phyloP scores from a whole-genome alignment of 2,113 vertebrate genomes.

The Hystrix cristata region DNA sequence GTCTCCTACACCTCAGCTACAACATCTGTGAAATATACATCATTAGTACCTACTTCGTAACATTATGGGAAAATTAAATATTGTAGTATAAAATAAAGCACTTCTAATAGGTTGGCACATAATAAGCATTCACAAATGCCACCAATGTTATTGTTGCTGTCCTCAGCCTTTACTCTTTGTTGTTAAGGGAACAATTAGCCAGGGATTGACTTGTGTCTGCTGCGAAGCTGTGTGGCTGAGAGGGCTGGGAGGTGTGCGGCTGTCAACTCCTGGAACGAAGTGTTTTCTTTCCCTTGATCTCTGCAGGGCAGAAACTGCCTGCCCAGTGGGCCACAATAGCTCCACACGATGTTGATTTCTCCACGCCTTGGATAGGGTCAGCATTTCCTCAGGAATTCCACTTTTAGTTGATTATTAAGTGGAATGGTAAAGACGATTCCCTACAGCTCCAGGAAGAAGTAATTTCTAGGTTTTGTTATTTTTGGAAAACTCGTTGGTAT shows the following conservation, averaged over 20 bases:
- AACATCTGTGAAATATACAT: neutral
- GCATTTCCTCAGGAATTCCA: slow-evolving; percentile 46
- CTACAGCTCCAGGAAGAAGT: slow-evolving; percentile 48
- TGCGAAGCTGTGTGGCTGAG: neutral
- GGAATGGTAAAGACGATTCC: slow-evolving; percentile 37
- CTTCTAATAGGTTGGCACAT: neutral
- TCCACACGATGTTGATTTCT: slow-evolving; percentile 40
- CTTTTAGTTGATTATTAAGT: slow-evolving; percentile 1
- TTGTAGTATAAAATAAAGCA: neutral
- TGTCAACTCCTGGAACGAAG: neutral
- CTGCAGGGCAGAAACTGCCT: neutral
- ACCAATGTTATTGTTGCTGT: neutral
- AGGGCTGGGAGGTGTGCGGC: neutral
- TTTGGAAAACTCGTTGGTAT: slow-evolving; percentile 57
- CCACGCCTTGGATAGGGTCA: neutral
- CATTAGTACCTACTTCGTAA: neutral
- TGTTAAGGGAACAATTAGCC: neutral
- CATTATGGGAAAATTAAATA: slow-evolving; percentile 5
- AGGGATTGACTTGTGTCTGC: neutral
- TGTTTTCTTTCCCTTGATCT: slow-evolving; percentile 57
- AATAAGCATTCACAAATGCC: neutral
- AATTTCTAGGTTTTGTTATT: slow-evolving; percentile 61
- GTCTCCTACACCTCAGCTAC: neutral
- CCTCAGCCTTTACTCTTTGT: neutral
- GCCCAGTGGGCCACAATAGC: neutral